Evolutionary conservation across 2,797 vertebrate genomes (phyloP), one percentile per base, ranked within the genome.

Genomic region (Anas bernieri): DNA sequence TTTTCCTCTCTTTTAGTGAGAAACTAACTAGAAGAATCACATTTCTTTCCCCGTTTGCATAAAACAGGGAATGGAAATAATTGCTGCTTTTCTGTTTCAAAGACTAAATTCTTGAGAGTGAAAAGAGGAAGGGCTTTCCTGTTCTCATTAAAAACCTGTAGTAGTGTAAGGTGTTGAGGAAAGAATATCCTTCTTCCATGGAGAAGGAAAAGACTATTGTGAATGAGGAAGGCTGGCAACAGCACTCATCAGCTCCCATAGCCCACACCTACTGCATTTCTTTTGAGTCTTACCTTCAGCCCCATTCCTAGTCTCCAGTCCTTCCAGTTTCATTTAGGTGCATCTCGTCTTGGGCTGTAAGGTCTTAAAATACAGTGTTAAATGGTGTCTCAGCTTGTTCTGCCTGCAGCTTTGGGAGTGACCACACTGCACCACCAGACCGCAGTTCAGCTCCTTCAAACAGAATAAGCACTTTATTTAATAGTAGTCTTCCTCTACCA

Each of bases 361-460:
- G 68, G 39, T 61, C 80, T 79, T 88, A 78, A 88, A 95, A 92
- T 11, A 54, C 25, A 33, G 17, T 0, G 0, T 64, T 59, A 25
- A 84, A 64, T 35, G 68, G 58, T 61, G 75, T 43, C 61, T 82
- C 48, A 74, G 30, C 81, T 90, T 73, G 35, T 50, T 88, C 74
- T 52, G 74, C 74, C 70, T 88, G 63, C 33, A 2, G 35, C 79
- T 91, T 91, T 95, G 93, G 84, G 92, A 96, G 92, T 91, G 89
- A 91, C 83, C 66, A 6, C 17, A 23, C 43, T 88, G 74, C 63
- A 92, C 61, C 92, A 83, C 91, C 52, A 68, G 74, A 86, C 45
- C 72, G 75, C 86, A 92, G 77, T 80, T 84, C 77, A 77, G 31
- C 67, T 64, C 46, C 80, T 90, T 82, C 88, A 92, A 93, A 70